Evolutionary conservation across 2,888 invertebrate genomes (phyloP).

Genomic region (Noctua janthe): DNA sequence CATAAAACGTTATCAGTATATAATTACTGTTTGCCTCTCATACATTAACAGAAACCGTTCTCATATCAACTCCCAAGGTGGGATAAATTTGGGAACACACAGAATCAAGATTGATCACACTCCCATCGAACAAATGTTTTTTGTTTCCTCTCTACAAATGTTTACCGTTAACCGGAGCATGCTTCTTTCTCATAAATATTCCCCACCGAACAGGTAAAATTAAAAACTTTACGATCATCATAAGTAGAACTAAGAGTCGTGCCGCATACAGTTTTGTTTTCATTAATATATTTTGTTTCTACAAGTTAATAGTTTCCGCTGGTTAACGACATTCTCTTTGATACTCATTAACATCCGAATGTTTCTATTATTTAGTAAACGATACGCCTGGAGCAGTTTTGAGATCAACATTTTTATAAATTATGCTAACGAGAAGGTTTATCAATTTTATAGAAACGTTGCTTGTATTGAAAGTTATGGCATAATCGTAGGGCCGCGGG

Average conservation of each 20-base stretch:
- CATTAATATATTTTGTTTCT: constrained; percentile 68
- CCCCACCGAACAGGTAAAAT: constrained; percentile 50
- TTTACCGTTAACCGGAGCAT: constrained; percentile 35
- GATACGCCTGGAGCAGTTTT: constrained; percentile 53
- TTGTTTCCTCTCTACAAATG: constrained; percentile 26
- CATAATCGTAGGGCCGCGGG: constrained; percentile 34
- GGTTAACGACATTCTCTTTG: constrained; percentile 61
- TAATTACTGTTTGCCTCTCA: background rate
- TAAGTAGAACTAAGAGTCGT: constrained; percentile 50
- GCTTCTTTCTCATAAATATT: constrained; percentile 59
- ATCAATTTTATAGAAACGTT: constrained; percentile 42
- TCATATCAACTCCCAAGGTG: constrained; percentile 10
- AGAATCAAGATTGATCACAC: constrained; percentile 22
- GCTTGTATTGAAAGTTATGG: constrained; percentile 47
- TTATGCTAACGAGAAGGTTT: constrained; percentile 55
- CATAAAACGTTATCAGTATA: constrained; percentile 4
- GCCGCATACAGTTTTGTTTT: constrained; percentile 63
- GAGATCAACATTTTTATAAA: constrained; percentile 48
- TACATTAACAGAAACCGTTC: background rate
- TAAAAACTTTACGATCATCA: constrained; percentile 62
- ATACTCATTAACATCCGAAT: constrained; percentile 69
- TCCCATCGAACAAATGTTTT: constrained; percentile 13
- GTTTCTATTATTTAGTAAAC: constrained; percentile 67
- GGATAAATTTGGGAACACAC: constrained; percentile 13
- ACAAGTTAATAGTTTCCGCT: constrained; percentile 68